Evolutionary conservation across 2,888 invertebrate genomes (phyloP).

Genomic region (Perdita meconis): DNA sequence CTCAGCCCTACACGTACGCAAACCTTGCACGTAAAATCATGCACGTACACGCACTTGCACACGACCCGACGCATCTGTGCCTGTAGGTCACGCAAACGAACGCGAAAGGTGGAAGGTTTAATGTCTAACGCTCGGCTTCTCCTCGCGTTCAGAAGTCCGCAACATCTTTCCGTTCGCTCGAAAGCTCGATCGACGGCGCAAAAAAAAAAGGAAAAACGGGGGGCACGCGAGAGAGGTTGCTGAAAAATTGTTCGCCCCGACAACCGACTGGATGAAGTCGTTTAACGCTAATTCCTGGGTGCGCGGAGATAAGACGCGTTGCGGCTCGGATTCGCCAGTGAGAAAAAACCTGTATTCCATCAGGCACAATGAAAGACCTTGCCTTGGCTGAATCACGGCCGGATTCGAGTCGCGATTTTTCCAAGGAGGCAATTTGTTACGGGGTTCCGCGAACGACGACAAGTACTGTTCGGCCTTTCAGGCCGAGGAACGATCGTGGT

Average conservation of each 20-base stretch:
- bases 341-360: not conserved
- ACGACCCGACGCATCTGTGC: slow-evolving; percentile 59
- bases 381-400: slow-evolving; percentile 40
- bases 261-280: not conserved
- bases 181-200: not conserved
- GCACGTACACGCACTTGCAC: slow-evolving; percentile 60
- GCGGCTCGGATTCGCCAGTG: not conserved
- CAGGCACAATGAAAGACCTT: not conserved
- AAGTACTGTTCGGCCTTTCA: slow-evolving; percentile 58
- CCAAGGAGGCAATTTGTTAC: slow-evolving; percentile 75
- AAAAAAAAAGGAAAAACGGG: too few relatives aligned
- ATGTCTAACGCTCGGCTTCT: slow-evolving; percentile 54
- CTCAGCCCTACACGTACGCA: slow-evolving; percentile 77
- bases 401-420: slow-evolving; percentile 75
- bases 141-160: not conserved
- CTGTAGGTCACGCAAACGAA: slow-evolving; percentile 64
- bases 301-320: not conserved
- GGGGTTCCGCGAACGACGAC: slow-evolving; percentile 65
- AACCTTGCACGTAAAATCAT: slow-evolving; percentile 68
- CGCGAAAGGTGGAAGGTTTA: slow-evolving; percentile 49
- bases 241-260: too few relatives aligned
- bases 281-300: not conserved
- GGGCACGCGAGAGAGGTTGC: too few relatives aligned
- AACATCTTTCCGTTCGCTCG: not conserved
- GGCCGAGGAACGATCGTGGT: slow-evolving; percentile 47